Base-by-base conservation (phyloP, 2,113 vertebrate species). In the Dipodomys spectabilis region DNA sequence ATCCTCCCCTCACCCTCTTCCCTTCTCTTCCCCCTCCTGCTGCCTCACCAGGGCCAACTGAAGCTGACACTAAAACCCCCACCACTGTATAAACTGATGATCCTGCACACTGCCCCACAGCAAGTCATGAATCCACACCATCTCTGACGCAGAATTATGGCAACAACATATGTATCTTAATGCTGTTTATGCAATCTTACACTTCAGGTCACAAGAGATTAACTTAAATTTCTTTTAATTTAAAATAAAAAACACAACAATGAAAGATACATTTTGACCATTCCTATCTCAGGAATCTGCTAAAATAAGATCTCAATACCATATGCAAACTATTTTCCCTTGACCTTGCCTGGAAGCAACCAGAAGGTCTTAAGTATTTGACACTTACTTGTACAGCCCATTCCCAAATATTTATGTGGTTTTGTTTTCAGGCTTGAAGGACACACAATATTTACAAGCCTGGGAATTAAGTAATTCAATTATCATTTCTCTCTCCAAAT, bases 251-350 rank as follows among this genome's bases (percentile, higher is more conserved):
- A 39, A 39, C 35, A 39, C 35, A 39, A 39, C 4, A 39, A 39
- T 62, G 65, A 89, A 94, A 90, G 71, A 39, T 73, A 79, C 20
- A 93, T 64, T 73, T 18, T 68, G 65, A 91, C 57, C 1, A 35
- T 89, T 81, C 80, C 69, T 75, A 80, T 78, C 45, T 91, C 82
- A 84, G 88, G n/a, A 92, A 83, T 82, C 71, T 95, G 64, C 75
- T 83, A 94, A 96, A 96, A 72, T 88, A 92, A 90, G 64, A 69
- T 44, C 57, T 89, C 68, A 45, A 93, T 91, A 86, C 77, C 92
- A 82, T 80, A 92, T 90, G 90, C 92, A 96, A 96, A 96, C 35
- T 32, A 95, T 91, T 96, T 64, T 95, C 80, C 86, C 95, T 68
- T 90, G 64, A 96, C 80, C 44, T 73, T 60, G 79, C 86, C 77